Percentiles rank a stretch among this genome's conserved stretches.
Conservation (phyloP, 1,140 invertebrate species). For the Mycetomoellerius zeteki region DNA sequence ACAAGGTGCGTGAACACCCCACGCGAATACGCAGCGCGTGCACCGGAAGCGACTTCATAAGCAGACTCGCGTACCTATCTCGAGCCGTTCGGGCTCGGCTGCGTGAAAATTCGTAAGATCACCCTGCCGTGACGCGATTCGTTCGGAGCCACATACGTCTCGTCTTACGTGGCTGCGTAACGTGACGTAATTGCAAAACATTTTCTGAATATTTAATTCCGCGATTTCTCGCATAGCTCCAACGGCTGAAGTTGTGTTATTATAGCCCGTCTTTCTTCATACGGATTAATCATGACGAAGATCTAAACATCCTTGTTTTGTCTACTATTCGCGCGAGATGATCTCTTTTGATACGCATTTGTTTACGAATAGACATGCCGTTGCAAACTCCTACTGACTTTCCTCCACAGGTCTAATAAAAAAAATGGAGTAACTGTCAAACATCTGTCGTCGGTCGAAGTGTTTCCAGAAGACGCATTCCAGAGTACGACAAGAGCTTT, state of each 20-base stretch:
- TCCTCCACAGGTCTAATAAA: neutral
- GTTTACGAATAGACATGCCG: neutral
- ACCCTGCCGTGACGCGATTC: conserved; percentile 62
- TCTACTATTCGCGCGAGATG: neutral
- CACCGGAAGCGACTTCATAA: conserved; percentile 68
- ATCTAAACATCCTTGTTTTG: neutral
- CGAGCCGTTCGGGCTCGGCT: conserved; percentile 60
- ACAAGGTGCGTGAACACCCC: conserved; percentile 81
- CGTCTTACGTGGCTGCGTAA: neutral
- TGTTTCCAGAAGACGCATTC: conserved; percentile 67
- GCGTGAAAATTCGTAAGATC: conserved; percentile 69
- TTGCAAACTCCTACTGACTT: conserved; percentile 3
- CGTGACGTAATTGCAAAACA: neutral
- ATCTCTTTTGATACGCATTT: neutral
- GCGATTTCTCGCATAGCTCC: neutral
- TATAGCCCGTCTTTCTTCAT: neutral
- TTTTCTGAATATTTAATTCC: conserved; percentile 31
- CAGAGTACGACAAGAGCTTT: conserved; percentile 42
- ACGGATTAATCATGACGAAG: conserved; percentile 21
- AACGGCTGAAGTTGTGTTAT: neutral
- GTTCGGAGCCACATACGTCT: conserved; percentile 5
- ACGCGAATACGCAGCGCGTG: conserved; percentile 27
- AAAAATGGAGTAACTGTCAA: conserved; percentile 57
- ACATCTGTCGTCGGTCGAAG: conserved; percentile 74
- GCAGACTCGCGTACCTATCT: conserved; percentile 56